Evolutionary conservation across 2,888 invertebrate species (phyloP).

Genomic region (Hoplodrina blanda): DNA sequence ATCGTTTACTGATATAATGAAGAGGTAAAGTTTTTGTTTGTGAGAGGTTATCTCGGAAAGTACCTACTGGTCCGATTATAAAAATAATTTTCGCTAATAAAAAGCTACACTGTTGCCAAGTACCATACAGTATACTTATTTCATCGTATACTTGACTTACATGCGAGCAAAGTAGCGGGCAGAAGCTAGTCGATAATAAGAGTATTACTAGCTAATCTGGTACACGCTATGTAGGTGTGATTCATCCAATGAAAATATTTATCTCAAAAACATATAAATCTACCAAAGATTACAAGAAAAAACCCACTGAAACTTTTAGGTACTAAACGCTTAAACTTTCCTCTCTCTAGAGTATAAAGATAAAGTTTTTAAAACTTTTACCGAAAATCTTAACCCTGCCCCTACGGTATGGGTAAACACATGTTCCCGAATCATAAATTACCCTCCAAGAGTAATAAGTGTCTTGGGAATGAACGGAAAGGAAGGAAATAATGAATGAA

Average conservation of each 20-base stretch:
- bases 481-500: conserved; percentile 29
- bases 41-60: too few species aligned
- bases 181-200: too few species aligned
- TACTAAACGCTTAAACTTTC: conserved; percentile 8
- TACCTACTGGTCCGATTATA: too few species aligned
- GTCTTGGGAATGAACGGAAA: conserved; percentile 27
- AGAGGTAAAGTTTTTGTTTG: too few species aligned
- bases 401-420: conserved; percentile 29
- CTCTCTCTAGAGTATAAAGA: neutral
- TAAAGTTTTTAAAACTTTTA: conserved; percentile 4
- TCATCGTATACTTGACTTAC: too few species aligned
- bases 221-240: too few species aligned
- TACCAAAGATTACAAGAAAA: neutral
- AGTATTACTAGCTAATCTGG: neutral
- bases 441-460: conserved; percentile 32
- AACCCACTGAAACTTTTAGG: neutral
- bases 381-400: conserved; percentile 19
- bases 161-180: too few species aligned
- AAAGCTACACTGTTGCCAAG: too few species aligned
- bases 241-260: neutral
- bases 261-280: neutral
- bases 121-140: too few species aligned
- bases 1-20: too few species aligned
- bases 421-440: conserved; percentile 49
- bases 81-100: too few species aligned